phyloP scores from a whole-genome alignment of 2,888 invertebrate genomes.

The Herminia tarsipennalis region DNA sequence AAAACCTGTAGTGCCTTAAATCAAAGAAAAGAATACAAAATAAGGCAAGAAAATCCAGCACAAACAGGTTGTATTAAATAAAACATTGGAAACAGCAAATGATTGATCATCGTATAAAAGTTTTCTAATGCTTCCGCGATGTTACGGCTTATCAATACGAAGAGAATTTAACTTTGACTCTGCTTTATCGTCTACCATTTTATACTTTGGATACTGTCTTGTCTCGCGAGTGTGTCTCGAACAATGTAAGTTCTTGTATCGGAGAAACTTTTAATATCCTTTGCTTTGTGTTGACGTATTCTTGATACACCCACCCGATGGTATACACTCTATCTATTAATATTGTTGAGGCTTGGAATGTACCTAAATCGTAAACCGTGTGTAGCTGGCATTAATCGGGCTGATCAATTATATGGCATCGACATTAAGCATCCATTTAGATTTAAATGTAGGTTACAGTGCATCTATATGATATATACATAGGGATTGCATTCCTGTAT shows the following conservation, averaged over 20 bases:
- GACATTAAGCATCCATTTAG: no score
- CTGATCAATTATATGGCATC: no score
- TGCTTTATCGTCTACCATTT: constrained; percentile 17
- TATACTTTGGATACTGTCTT: constrained; percentile 23
- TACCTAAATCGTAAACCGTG: no score
- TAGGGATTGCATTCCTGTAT: no score
- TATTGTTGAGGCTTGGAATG: no score
- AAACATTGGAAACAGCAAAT: constrained; percentile 59
- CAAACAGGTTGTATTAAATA: constrained; percentile 40
- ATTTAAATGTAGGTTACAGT: no score
- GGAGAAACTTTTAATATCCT: constrained; percentile 10
- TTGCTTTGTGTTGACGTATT: neutral
- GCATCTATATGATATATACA: no score
- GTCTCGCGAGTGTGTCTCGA: neutral
- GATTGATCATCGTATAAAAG: constrained; percentile 67
- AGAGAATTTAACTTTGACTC: constrained; percentile 41
- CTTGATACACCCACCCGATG: neutral
- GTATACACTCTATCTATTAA: no score
- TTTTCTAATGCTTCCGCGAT: constrained; percentile 48
- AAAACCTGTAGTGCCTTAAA: no score
- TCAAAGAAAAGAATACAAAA: no score
- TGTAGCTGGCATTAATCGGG: no score
- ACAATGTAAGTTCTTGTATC: constrained; percentile 2
- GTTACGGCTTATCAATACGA: constrained; percentile 41
- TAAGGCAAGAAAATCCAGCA: constrained; percentile 3